Evolutionary conservation across 2,113 vertebrate genomes (phyloP), one percentile per base, ranked within the genome.

Genomic region (Centrocercus urophasianus): DNA sequence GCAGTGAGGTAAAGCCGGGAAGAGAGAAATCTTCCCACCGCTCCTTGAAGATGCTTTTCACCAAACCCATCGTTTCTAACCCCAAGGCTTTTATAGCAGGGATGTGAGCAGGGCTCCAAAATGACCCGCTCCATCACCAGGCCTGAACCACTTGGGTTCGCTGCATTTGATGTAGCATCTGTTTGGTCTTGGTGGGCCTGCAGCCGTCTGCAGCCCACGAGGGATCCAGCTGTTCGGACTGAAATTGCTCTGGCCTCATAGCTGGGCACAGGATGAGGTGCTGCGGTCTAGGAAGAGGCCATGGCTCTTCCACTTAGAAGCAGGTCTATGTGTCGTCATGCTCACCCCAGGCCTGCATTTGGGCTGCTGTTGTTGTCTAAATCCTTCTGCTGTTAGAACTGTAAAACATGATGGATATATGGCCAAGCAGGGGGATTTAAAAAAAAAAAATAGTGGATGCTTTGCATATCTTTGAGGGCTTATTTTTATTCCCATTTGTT

Each of bases 401-500:
- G 0, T 57, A 73, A 83, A 91, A 13, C 36, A n/a, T 3, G 22
- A 73, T n/a, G 71, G 83, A 64, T 64, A 61, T 1, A 80, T 21
- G 52, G 43, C 72, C 61, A 83, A 77, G 86, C 48, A 74, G 59
- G 78, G 86, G 45, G 61, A 73, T 76, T 21, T 10, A 71, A 76
- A 67, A 85, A 50, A 45, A 57, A n/a, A 24, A 48, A 64, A 19
- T 42, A 40, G 40, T 80, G 73, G 45, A 61, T 50, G 83, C 73
- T 76, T 79, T 77, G 45, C 8, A 4, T 64, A 43, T 79, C 78
- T 92, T 89, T 67, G 77, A 96, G 82, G 66, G 72, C 67, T 89
- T 91, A 89, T 89, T 95, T 93, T 91, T 86, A 93, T 82, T 94
- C 90, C 73, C 83, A 38, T 86, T 95, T 92, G 63, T 84, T 92